A percentile compares a stretch with the other conserved stretches of the same genome.
phyloP scores from a whole-genome alignment of 2,797 vertebrate species.

The Acrossocheilus wenchowensis region DNA sequence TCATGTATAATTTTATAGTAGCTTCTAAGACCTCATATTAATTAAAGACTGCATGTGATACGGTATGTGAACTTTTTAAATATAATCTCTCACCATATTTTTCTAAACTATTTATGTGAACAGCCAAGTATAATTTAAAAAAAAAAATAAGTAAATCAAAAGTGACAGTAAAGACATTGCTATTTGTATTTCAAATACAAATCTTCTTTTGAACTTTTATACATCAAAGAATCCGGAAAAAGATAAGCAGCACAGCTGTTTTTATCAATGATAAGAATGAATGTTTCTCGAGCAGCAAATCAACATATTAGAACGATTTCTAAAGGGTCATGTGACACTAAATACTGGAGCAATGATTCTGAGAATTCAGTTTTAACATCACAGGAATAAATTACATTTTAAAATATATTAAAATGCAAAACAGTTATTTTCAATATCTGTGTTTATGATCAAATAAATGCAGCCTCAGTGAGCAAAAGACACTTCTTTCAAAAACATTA shows the following conservation, averaged over 20 bases:
- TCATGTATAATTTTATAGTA: not conserved
- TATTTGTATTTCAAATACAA: not conserved
- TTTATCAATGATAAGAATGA: not conserved
- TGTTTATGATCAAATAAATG: not conserved
- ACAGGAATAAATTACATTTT: not conserved
- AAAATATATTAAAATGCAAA: not conserved
- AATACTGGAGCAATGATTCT: not conserved
- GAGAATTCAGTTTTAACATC: not conserved
- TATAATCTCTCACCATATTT: not conserved
- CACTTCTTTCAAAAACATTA: not conserved
- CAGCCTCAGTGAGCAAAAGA: not conserved
- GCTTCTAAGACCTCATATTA: not conserved
- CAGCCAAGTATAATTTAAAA: not conserved
- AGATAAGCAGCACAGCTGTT: not conserved
- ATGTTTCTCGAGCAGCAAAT: not conserved
- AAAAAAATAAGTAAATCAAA: not conserved
- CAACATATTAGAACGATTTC: not conserved
- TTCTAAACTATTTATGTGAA: not conserved
- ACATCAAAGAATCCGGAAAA: not conserved
- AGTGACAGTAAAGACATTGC: not conserved
- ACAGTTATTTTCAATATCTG: too few relatives aligned
- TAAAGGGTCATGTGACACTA: not conserved
- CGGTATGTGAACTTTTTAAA: not conserved
- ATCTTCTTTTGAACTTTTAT: not conserved
- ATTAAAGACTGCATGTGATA: not conserved